A percentile compares a stretch with the other conserved stretches of the same genome.
phyloP scores from a whole-genome alignment of 1,140 invertebrate species.

The Amyelois transitella region DNA sequence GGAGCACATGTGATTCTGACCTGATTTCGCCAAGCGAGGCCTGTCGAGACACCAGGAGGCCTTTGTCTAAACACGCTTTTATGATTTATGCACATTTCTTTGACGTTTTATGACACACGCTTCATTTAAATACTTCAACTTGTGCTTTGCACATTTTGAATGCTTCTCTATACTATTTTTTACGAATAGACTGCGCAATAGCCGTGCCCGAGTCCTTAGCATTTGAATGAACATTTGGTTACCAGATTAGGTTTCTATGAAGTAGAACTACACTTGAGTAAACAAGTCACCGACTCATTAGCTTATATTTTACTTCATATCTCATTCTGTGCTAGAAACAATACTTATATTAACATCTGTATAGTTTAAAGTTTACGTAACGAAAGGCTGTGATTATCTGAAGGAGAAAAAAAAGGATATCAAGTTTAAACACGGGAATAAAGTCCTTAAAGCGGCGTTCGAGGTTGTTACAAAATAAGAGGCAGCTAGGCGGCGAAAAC shows the following conservation, averaged over 20 bases:
- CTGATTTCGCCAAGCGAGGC: conserved; percentile 55
- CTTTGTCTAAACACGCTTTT: conserved; percentile 52
- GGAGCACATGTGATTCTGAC: conserved; percentile 71
- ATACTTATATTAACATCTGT: conserved; percentile 26
- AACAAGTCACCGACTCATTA: conserved; percentile 46
- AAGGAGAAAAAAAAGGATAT: conserved; percentile 16
- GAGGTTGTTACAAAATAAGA: conserved; percentile 50
- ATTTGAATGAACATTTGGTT: conserved; percentile 72
- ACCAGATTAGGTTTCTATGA: conserved; percentile 68
- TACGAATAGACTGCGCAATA: conserved; percentile 55
- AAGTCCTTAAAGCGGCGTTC: conserved; percentile 34
- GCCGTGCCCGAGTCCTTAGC: conserved; percentile 42
- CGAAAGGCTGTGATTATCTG: conserved; percentile 23
- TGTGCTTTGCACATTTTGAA: conserved; percentile 67
- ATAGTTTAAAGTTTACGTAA: conserved; percentile 20
- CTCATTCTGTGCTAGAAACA: conserved; percentile 18
- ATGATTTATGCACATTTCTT: conserved; percentile 70
- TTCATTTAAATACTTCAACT: conserved; percentile 68
- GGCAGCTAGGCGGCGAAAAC: conserved; percentile 50
- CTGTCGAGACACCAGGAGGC: conserved; percentile 50
- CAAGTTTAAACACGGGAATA: conserved; percentile 32
- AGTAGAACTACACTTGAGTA: conserved; percentile 42
- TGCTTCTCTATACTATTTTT: conserved; percentile 48
- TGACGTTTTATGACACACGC: conserved; percentile 69
- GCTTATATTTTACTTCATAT: conserved; percentile 28